phyloP scores from a whole-genome alignment of 2,113 vertebrate species.

The Rhynchopsitta pachyrhyncha region DNA sequence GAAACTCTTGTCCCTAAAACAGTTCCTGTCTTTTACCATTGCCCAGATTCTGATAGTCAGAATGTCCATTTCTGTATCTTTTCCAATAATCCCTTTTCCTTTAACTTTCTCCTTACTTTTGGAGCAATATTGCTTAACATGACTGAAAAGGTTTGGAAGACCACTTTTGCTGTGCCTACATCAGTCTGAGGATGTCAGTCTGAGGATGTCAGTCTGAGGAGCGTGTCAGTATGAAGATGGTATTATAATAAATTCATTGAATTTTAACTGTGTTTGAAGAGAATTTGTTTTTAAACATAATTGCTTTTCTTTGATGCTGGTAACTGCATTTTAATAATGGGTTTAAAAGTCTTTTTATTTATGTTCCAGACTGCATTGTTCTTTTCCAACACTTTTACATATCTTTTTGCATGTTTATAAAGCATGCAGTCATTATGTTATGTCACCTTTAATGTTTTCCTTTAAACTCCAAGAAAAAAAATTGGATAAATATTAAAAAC shows the following conservation, averaged over 20 bases:
- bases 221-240: not conserved
- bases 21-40: not conserved
- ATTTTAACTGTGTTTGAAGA: not conserved
- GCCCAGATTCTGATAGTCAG: not conserved
- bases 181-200: not conserved
- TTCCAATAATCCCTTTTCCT: not conserved
- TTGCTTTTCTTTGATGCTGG: not conserved
- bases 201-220: not conserved
- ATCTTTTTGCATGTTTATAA: not conserved
- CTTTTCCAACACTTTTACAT: not conserved
- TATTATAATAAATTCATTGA: not conserved
- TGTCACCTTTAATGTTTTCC: not conserved
- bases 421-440: not conserved
- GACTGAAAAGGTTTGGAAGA: not conserved
- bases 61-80: not conserved
- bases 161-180: not conserved
- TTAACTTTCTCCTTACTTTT: not conserved
- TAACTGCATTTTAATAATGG: not conserved
- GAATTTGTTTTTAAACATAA: not conserved
- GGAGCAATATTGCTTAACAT: not conserved
- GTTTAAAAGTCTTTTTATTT: slow-evolving; percentile 17
- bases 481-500: slow-evolving; percentile 21
- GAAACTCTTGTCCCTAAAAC: not conserved
- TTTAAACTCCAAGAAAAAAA: slow-evolving; percentile 4
- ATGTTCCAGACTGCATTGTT: not conserved